Evolutionary conservation across 1,140 invertebrate species (phyloP).

Genomic region (Bombus breviceps): DNA sequence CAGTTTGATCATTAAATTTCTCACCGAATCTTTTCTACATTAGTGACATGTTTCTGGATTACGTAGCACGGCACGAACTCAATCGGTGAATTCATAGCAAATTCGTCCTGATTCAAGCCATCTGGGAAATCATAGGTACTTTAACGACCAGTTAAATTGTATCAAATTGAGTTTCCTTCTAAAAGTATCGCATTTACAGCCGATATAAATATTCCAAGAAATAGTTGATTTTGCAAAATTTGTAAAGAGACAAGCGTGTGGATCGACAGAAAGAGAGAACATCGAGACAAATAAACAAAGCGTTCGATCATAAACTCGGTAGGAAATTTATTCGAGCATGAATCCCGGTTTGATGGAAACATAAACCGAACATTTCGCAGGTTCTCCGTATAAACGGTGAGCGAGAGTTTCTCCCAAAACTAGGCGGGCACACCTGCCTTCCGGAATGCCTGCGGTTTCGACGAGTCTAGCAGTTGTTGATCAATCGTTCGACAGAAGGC

Average conservation of each 20-base stretch:
- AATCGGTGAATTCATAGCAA: not conserved
- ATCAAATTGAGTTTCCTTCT: not conserved
- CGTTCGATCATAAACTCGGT: not conserved
- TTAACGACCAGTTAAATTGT: not conserved
- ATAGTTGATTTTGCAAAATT: not conserved
- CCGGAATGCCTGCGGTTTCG: conserved; percentile 32
- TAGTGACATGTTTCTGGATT: not conserved
- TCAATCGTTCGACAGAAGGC: not conserved
- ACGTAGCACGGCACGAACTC: not conserved
- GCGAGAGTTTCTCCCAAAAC: conserved; percentile 9
- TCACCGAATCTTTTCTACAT: not conserved
- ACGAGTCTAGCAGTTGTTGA: not conserved
- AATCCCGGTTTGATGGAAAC: conserved; percentile 6
- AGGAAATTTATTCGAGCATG: conserved; percentile 13
- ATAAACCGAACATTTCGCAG: conserved; percentile 16
- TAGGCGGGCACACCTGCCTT: conserved; percentile 33
- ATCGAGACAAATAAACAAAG: not conserved
- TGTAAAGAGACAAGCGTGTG: not conserved
- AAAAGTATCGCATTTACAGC: not conserved
- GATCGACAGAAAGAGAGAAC: not conserved
- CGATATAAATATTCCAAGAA: too few relatives aligned
- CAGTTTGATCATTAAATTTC: not conserved
- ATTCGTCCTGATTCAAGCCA: not conserved
- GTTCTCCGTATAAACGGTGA: conserved; percentile 28
- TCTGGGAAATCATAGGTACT: not conserved